phyloP scores from a whole-genome alignment of 1,140 invertebrate species.

The Bombus huntii region DNA sequence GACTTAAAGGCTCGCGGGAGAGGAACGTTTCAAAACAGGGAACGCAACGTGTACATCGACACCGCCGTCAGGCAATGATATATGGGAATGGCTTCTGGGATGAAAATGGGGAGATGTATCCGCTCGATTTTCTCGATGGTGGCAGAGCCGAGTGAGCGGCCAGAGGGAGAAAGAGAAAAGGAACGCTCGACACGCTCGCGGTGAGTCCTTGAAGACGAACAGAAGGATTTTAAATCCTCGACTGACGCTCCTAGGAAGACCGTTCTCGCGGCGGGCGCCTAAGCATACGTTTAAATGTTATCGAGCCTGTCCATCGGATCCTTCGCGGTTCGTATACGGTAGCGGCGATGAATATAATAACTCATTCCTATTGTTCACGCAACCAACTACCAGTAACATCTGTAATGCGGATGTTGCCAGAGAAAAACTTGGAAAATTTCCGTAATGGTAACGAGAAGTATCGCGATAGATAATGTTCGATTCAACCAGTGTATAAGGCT shows the following conservation, averaged over 20 bases:
- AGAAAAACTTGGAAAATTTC: constrained; percentile 25
- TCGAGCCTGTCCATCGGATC: constrained; percentile 46
- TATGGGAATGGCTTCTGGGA: constrained; percentile 57
- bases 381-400: neutral
- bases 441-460: neutral
- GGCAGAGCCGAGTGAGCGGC: constrained; percentile 51
- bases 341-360: constrained; percentile 49
- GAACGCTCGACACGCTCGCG: constrained; percentile 31
- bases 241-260: constrained; percentile 37
- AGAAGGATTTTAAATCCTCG: constrained; percentile 69
- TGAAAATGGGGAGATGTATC: constrained; percentile 60
- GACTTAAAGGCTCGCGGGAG: constrained; percentile 19
- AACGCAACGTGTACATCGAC: constrained; percentile 42
- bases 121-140: constrained; percentile 51
- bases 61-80: constrained; percentile 50
- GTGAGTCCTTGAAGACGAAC: constrained; percentile 73
- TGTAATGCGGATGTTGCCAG: neutral
- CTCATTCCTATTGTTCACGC: constrained; percentile 45
- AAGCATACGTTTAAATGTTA: constrained; percentile 49
- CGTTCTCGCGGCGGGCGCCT: constrained; percentile 40
- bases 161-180: neutral
- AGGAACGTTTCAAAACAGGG: constrained; percentile 61
- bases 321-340: constrained; percentile 44
- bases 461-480: neutral
- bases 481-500: neutral